A percentile compares a stretch with the other conserved stretches of the same genome.
Evolutionary conservation across 2,113 vertebrate genomes (phyloP).

Genomic region (Cheilinus undulatus): DNA sequence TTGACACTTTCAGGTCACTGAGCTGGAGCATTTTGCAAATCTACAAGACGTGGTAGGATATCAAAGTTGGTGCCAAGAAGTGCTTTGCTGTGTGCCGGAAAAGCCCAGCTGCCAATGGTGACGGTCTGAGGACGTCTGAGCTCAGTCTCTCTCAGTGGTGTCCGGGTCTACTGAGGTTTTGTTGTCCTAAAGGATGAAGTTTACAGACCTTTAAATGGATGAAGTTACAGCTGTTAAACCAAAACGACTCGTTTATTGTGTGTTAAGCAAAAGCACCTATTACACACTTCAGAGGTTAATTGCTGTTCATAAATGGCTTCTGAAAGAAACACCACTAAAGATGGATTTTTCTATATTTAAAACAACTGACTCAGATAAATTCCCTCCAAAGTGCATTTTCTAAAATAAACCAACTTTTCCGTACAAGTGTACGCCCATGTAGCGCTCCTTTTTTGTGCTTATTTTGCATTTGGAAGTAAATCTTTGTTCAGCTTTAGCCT

Average conservation of each 20-base stretch:
- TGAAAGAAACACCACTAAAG: neutral
- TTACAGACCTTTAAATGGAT: slow-evolving; percentile 19
- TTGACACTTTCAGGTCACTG: slow-evolving; percentile 33
- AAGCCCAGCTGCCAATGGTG: slow-evolving; percentile 38
- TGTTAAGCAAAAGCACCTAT: slow-evolving; percentile 18
- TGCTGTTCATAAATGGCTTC: slow-evolving; percentile 2
- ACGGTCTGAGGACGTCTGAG: slow-evolving; percentile 44
- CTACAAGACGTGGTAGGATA: slow-evolving; percentile 48
- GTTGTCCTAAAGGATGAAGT: slow-evolving; percentile 7
- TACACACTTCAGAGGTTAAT: slow-evolving; percentile 24
- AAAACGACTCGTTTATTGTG: slow-evolving; percentile 9
- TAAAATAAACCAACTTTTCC: neutral
- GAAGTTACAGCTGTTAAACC: slow-evolving; percentile 1
- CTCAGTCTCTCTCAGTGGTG: neutral
- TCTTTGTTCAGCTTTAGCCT: neutral
- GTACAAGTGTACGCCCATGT: neutral
- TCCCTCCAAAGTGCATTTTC: slow-evolving; percentile 1
- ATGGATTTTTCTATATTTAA: neutral
- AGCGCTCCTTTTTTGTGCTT: neutral
- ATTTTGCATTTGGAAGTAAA: slow-evolving; percentile 4
- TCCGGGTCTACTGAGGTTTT: slow-evolving; percentile 32
- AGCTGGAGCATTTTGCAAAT: slow-evolving; percentile 46
- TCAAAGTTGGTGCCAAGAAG: slow-evolving; percentile 44
- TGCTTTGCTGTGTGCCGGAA: slow-evolving; percentile 6
- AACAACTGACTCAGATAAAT: neutral